Conservation (phyloP, 2,113 vertebrate genomes). For the Lanius ludovicianus region DNA sequence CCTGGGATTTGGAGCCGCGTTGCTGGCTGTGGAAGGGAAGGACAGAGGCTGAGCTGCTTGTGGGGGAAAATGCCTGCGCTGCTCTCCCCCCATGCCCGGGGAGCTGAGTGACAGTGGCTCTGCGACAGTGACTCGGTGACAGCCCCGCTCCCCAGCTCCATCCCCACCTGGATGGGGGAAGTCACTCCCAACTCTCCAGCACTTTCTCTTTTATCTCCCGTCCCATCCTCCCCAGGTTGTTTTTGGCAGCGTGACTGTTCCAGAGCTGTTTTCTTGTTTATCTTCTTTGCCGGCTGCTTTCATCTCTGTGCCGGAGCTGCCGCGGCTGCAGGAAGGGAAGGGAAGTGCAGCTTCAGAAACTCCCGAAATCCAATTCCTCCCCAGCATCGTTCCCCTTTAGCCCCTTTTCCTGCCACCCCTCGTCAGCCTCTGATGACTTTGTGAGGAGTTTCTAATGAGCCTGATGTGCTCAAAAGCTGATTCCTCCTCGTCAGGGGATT, state of each 20-base stretch:
- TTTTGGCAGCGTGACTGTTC: neutral
- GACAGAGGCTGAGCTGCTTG: neutral
- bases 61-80: neutral
- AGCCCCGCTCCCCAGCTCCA: neutral
- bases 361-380: neutral
- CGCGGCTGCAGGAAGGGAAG: neutral
- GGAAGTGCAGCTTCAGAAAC: neutral
- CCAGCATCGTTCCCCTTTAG: neutral
- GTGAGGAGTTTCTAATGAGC: slow-evolving; percentile 32
- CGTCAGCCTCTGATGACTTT: neutral
- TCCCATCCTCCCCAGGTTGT: neutral
- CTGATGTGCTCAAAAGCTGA: slow-evolving; percentile 32
- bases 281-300: neutral
- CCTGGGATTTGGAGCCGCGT: neutral
- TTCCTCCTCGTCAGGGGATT: slow-evolving; percentile 6
- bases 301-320: neutral
- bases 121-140: neutral
- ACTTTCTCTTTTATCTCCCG: neutral
- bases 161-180: neutral
- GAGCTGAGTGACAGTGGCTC: neutral
- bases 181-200: neutral
- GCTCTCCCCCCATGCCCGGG: accelerated
- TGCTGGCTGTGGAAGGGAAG: neutral
- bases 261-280: neutral
- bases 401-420: neutral